Evolutionary conservation across 2,113 vertebrate genomes (phyloP), one percentile per base, ranked within the genome.

Genomic region (Forbesichthys papilliferus): DNA sequence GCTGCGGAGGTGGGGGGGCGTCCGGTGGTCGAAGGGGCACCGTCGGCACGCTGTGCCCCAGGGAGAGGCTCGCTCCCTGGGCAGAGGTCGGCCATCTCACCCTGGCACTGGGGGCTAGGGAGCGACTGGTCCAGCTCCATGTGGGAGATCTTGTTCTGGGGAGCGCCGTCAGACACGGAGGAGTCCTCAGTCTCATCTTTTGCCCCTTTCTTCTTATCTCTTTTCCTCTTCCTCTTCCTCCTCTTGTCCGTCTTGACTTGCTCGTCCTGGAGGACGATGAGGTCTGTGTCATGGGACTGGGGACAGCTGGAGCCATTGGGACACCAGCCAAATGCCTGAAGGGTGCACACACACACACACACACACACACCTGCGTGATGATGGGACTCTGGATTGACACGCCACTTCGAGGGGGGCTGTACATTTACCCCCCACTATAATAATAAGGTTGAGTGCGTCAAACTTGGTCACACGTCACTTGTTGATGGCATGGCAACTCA

Each of bases 251-350:
- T 89, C 36, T 79, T 87, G 11, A 64, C 72, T 59, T 90, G 94
- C 80, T 99, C 97, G 0, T 99, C 96, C 59, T 95, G 94, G 11
- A 94, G 94, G 63, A 99, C 94, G 78, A 99, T 99, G 52, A 94
- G 92, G 82, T 99, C 96, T 0, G 96, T 98, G 80, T 99, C 93
- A 2, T 99, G 98, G 48, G 97, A 99, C 66, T 92, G 91, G n/a
- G 88, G 81, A 86, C 98, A 99, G 66, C 93, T 90, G 11, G 92
- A 61, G 10, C 98, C 98, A 56, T 93, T 92, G 0, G 95, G 93
- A 78, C 98, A 99, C 96, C 96, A 99, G 49, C 97, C 98, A 16
- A 96, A 99, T 0, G 95, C 96, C 98, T 99, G 71, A 3, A 0
- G 48, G 7, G 5, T 9, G 8, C 3, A 60, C 10, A 9, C 34